Evolutionary conservation across 2,113 vertebrate genomes (phyloP), one percentile per base, ranked within the genome.

Genomic region (Forbesichthys agassizii): DNA sequence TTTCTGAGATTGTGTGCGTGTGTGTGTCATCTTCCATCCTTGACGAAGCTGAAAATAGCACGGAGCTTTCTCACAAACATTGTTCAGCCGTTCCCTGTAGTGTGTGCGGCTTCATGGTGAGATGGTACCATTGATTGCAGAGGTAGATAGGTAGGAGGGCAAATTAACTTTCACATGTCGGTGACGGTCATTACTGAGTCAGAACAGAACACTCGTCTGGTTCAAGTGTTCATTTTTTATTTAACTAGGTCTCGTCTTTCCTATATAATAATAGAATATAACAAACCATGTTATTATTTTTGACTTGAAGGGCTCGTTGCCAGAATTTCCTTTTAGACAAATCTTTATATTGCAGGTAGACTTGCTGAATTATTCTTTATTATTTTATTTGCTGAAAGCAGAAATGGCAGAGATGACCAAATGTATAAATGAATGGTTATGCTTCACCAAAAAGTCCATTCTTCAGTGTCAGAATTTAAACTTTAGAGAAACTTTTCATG

Each of bases 11-110:
- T 12, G 20, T 1, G 20, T 27, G 27, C 2, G 14, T 53, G 10
- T 33, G 14, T 69, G 47, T 66, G 48, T 65, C 33, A 71, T n/a
- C 52, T 75, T 56, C 52, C 66, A 56, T 73, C 33, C 71, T 76
- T 53, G 64, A 73, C 72, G 8, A 62, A 48, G 55, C 85, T 64
- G 20, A 69, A 87, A 88, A 91, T 89, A 87, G 77, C 75, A 59
- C 53, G 20, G 64, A 51, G 58, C 63, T 75, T 79, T 74, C 69
- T 79, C 73, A 88, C 81, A 84, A 84, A 84, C 81, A 78, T 80
- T 84, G 65, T 66, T 71, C 78, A 72, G 78, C 82, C 63, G 69
- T 72, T 76, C 71, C 79, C 68, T 61, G 18, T 27, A n/a, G 54
- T 27, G 27, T 20, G 20, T 27, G 27, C 27, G 48, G 68, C 48